Percentiles rank a stretch among this genome's conserved stretches.
These are phyloP conservation scores for Agrotis puta DNA, from an alignment of 2,888 invertebrate species.

Conservation along the genomic window DNA sequence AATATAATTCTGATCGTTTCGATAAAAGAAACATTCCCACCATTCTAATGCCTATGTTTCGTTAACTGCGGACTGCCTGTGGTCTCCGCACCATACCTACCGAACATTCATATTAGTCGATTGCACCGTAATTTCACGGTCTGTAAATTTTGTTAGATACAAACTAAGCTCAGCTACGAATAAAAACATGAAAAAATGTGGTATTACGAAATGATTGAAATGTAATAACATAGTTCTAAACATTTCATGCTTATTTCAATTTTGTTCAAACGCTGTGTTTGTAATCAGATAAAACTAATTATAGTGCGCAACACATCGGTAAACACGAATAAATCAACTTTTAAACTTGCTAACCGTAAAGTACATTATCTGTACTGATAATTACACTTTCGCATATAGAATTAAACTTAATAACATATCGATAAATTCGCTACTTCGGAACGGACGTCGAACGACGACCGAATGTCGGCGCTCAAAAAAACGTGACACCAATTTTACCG, in stretches of 20 bases:
- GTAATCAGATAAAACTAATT: constrained; percentile 64
- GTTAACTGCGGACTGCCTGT: constrained; percentile 32
- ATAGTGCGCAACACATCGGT: constrained; percentile 56
- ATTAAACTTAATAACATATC: constrained; percentile 72
- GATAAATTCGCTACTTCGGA: constrained; percentile 70
- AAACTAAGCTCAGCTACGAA: constrained; percentile 43
- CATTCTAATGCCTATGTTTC: constrained; percentile 43
- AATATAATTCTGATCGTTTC: constrained; percentile 42
- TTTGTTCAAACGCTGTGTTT: constrained; percentile 50
- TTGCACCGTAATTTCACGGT: constrained; percentile 66
- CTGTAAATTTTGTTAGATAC: constrained; percentile 61
- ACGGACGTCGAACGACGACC: constrained; percentile 67
- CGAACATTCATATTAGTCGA: constrained; percentile 53
- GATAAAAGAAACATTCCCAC: constrained; percentile 51
- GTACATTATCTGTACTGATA: constrained; percentile 63
- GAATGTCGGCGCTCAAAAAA: constrained; percentile 75
- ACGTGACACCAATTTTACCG: constrained; percentile 81
- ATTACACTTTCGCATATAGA: constrained; percentile 69
- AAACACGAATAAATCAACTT: constrained; percentile 61
- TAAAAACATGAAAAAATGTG: constrained; percentile 54
- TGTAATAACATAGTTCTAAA: constrained; percentile 61
- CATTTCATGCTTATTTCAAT: constrained; percentile 53
- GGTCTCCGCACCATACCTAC: constrained; percentile 41
- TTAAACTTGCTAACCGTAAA: constrained; percentile 60
- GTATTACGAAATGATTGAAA: constrained; percentile 65